Base-by-base conservation (phyloP, 2,888 invertebrate species). In the Acanthopleura granulata region DNA sequence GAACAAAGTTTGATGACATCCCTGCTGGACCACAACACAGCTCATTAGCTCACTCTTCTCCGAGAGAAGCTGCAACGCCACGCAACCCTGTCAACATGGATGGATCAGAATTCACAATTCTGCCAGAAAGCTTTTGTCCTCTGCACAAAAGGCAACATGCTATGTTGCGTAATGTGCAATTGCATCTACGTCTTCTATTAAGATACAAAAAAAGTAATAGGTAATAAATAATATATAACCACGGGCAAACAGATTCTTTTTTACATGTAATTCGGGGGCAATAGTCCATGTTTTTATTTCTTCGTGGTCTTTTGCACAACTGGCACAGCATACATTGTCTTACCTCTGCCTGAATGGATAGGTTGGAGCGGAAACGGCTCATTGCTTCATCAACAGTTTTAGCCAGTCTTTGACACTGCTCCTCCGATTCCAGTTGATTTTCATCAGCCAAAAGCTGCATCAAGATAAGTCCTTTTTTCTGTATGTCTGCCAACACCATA, bases 381-480 rank as follows among this genome's bases (percentile, higher is more conserved):
- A 88, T 83, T 15, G 85, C 83, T 16, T 74, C 72, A n/a, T 73
- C 76, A 50, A 88, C 78, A 50, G 83, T 74, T 27, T 77, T 75
- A 0, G 81, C 81, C n/a, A 87, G 75, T 1, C 77, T 80, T 3
- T 76, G 29, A 61, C 83, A 83, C 51, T 80, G 77, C 22, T 75
- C 75, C 22, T 69, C 72, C 4, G 79, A 75, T 71, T 78, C 72
- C 25, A 82, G 70, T 22, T 81, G 71, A 4, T 74, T 72, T 9
- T 77, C 77, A 18, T 83, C 81, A 11, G 84, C 79, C 72, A 88
- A 75, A 18, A 88, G 78, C 77, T 88, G 88, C n/a, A 88, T 71
- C 15, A 86, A 78, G 49, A 87, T 85, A 62, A 88, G 75, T 1
- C 87, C 87, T 77, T 88, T 88, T 81, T 84, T 86, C 77, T 85